phyloP scores from a whole-genome alignment of 2,888 invertebrate species.

The Agrotis exclamationis region DNA sequence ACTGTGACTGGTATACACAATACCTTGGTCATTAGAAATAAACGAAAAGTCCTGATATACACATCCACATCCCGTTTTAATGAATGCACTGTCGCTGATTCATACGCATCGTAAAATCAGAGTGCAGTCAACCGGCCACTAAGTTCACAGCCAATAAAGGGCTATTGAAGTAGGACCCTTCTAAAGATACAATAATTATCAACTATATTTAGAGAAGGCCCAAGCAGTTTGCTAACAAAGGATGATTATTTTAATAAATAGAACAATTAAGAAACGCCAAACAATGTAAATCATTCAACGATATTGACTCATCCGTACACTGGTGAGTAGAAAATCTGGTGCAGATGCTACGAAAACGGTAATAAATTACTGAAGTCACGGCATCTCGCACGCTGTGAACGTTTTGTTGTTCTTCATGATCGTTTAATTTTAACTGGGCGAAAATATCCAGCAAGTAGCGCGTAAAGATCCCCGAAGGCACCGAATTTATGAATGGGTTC shows the following conservation, averaged over 20 bases:
- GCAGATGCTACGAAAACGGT: slow-evolving; percentile 78
- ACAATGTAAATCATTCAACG: slow-evolving; percentile 81
- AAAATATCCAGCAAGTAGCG: slow-evolving; percentile 44
- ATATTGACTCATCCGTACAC: slow-evolving; percentile 80
- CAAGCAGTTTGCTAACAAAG: slow-evolving; percentile 31
- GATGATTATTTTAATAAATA: slow-evolving; percentile 47
- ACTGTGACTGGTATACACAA: slow-evolving; percentile 61
- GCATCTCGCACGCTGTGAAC: slow-evolving; percentile 66
- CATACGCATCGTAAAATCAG: slow-evolving; percentile 82
- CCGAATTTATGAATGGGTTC: slow-evolving; percentile 20
- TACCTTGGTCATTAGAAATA: slow-evolving; percentile 75
- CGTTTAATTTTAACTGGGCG: slow-evolving; percentile 70
- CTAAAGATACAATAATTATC: slow-evolving; percentile 37
- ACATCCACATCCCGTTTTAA: slow-evolving; percentile 76
- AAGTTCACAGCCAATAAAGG: slow-evolving; percentile 71
- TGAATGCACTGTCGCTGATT: slow-evolving; percentile 82
- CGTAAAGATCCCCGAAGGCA: slow-evolving; percentile 19
- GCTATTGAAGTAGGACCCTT: slow-evolving; percentile 61
- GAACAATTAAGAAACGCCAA: slow-evolving; percentile 64
- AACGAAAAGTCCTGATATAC: slow-evolving; percentile 71
- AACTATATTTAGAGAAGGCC: slow-evolving; percentile 37
- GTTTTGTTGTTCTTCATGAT: slow-evolving; percentile 71
- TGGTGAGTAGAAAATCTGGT: slow-evolving; percentile 78
- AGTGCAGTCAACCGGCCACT: slow-evolving; percentile 78
- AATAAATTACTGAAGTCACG: slow-evolving; percentile 79